phyloP scores from a whole-genome alignment of 1,140 invertebrate species.

The Maconellicoccus hirsutus region DNA sequence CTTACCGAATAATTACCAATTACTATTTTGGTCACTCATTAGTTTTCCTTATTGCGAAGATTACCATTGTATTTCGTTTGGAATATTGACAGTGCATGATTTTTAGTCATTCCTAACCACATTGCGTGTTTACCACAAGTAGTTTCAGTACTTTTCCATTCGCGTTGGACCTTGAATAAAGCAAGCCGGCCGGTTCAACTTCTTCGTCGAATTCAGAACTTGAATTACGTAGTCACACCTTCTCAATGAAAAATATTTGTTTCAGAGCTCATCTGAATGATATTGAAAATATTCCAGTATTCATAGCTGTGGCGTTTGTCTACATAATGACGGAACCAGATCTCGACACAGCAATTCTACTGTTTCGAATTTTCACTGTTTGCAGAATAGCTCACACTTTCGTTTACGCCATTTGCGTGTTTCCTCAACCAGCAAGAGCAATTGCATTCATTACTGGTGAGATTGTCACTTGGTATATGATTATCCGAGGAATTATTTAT shows the following conservation, averaged over 20 bases:
- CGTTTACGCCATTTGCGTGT: constrained; percentile 41
- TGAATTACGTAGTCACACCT: too few species aligned
- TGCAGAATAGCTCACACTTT: constrained; percentile 47
- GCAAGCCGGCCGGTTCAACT: too few species aligned
- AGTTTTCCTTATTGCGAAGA: too few species aligned
- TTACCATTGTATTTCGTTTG: too few species aligned
- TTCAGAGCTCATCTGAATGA: constrained; percentile 57
- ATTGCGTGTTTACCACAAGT: too few species aligned
- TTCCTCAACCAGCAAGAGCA: constrained; percentile 47
- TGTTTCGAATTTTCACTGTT: constrained; percentile 47
- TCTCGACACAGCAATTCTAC: constrained; percentile 39
- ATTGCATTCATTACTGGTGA: constrained; percentile 39
- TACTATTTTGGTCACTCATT: too few species aligned
- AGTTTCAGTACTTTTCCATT: too few species aligned
- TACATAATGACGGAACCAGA: constrained; percentile 49
- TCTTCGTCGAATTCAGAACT: too few species aligned
- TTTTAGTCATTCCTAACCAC: too few species aligned
- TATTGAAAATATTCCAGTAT: constrained; percentile 59
- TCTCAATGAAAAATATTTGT: neutral
- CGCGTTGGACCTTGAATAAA: too few species aligned
- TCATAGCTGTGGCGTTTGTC: constrained; percentile 48
- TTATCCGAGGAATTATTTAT: neutral
- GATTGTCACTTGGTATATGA: constrained; percentile 41
- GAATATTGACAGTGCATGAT: too few species aligned
- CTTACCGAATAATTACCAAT: too few species aligned